Conservation (phyloP, 1,140 invertebrate genomes). For the Tetramorium alpestre region DNA sequence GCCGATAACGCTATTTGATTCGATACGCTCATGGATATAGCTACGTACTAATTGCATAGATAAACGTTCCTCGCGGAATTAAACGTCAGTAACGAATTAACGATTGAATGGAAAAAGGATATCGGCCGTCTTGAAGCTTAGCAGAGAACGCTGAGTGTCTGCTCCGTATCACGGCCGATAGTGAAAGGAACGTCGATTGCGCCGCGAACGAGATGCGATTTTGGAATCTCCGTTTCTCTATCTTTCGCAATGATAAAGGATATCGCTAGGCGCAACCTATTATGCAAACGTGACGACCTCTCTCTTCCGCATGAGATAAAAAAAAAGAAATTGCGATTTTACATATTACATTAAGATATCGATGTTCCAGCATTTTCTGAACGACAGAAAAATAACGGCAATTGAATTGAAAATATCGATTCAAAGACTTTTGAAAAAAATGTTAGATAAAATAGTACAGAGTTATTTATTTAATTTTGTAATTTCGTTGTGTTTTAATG, state of each 20-base stretch:
- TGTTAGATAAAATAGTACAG: neutral
- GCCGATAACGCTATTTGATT: slow-evolving; percentile 20
- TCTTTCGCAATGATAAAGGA: slow-evolving; percentile 23
- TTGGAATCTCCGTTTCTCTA: neutral
- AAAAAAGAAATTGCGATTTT: neutral
- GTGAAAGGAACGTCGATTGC: slow-evolving; percentile 65
- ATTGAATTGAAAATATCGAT: neutral
- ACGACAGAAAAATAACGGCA: neutral
- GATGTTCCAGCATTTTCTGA: neutral
- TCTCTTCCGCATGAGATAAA: neutral
- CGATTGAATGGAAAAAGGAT: slow-evolving; percentile 14
- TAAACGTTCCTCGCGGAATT: slow-evolving; percentile 4
- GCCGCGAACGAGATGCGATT: neutral
- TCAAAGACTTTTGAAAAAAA: neutral
- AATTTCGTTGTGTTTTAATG: neutral
- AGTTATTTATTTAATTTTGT: neutral
- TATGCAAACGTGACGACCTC: slow-evolving; percentile 1
- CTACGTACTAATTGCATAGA: slow-evolving; percentile 4
- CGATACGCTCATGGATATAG: neutral
- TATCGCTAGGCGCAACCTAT: neutral
- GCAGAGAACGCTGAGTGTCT: slow-evolving; percentile 23
- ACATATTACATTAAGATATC: neutral
- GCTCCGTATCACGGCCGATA: slow-evolving; percentile 28
- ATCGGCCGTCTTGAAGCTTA: slow-evolving; percentile 33
- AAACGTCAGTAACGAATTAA: slow-evolving; percentile 30